phyloP scores from a whole-genome alignment of 2,888 invertebrate genomes.

The Dromius quadrimaculatus region DNA sequence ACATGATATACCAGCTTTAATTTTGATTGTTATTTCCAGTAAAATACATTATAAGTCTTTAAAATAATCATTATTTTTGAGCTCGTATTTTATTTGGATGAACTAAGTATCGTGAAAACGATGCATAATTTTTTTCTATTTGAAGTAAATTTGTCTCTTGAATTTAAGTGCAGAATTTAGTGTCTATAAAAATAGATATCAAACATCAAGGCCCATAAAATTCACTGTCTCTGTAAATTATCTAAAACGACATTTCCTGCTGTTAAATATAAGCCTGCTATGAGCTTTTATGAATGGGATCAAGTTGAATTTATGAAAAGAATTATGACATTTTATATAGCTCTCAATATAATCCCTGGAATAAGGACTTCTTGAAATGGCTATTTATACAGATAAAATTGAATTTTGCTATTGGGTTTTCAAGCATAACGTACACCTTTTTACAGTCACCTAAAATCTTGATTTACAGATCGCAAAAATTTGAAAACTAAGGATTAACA shows the following conservation, averaged over 20 bases:
- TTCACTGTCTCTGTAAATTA: constrained; percentile 26
- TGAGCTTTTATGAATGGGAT: constrained; percentile 20
- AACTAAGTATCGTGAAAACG: too few relatives aligned
- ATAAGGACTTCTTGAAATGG: too few relatives aligned
- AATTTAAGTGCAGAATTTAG: constrained; percentile 1
- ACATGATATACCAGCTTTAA: too few relatives aligned
- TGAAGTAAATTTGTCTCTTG: background rate
- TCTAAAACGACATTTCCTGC: constrained; percentile 28
- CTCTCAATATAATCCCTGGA: too few relatives aligned
- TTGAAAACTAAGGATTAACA: too few relatives aligned
- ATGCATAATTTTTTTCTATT: constrained; percentile 18
- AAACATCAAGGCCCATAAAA: constrained; percentile 26
- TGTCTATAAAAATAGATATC: constrained; percentile 19
- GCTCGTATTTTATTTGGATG: background rate
- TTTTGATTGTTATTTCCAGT: background rate
- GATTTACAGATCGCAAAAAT: too few relatives aligned
- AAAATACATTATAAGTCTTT: background rate
- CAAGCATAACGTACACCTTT: too few relatives aligned
- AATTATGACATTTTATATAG: too few relatives aligned
- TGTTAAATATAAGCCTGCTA: constrained; percentile 17
- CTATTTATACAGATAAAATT: too few relatives aligned
- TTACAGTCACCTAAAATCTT: too few relatives aligned
- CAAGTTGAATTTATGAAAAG: constrained; percentile 17
- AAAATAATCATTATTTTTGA: background rate
- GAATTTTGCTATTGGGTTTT: too few relatives aligned